Base-by-base conservation (phyloP, 1,140 invertebrate genomes). In the Pemphigus obesinymphae region DNA sequence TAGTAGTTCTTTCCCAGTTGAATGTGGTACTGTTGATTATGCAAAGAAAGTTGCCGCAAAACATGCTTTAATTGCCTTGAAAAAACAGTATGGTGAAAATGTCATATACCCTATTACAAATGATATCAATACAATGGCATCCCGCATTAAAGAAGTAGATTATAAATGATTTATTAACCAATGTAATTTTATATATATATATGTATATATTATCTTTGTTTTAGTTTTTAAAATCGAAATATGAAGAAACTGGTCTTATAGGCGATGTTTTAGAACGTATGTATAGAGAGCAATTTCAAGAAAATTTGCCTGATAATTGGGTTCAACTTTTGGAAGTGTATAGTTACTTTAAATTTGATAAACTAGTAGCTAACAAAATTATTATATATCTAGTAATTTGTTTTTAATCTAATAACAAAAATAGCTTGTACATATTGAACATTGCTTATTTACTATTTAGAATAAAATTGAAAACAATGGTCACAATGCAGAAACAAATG, bases 101-200 rank as follows among this genome's bases (percentile, higher is more conserved):
- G 23, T 61, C 20, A 58, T 61, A 45, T 63, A 80, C 15, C 76
- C 76, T 26, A 58, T 80, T 63, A 80, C 76, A 0, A 58, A 63
- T 43, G 76, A 80, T 63, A 80, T 80, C 13, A 63, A 80, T 80
- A 29, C 26, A 45, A 63, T 80, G 55, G 76, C 76, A 26, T 80
- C 55, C 4, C 58, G 55, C n/a, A 40, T 80, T 26, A 80, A 34
- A 80, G 15, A 11, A n/a, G 76, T 80, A 70, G n/a, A n/a, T 45
- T 70, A 29, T 0, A 70, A 66, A n/a, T 23, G 23, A 23, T 37
- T 66, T n/a, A 34, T 37, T 4, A n/a, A 29, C 31, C 7, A 37
- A 37, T 11, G 6, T 23, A 37, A 37, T 13, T 5, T 68, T n/a
- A n/a, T 20, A 37, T 15, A 72, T 8, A 20, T 48, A 61, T 23